Evolutionary conservation across 2,888 invertebrate species (phyloP), one percentile per base, ranked within the genome.

Genomic region (Poecilobothrus nobilitatus): DNA sequence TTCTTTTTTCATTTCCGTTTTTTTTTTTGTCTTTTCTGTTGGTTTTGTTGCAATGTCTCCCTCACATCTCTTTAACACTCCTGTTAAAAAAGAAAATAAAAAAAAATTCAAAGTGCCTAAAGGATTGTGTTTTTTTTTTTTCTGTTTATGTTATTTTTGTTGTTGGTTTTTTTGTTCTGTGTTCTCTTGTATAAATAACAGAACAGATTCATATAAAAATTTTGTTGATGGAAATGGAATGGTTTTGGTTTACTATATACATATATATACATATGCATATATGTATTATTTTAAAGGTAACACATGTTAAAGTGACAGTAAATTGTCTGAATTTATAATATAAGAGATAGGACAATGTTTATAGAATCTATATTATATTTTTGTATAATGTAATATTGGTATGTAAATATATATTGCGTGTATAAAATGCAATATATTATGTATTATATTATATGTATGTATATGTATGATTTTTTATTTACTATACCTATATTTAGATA

Each of bases 271-370:
- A n/a, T n/a, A n/a, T n/a, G n/a, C n/a, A n/a, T n/a, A n/a, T n/a
- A n/a, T n/a, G n/a, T 27, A 5, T 41, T 53, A 3, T 18, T 53
- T 53, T 53, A n/a, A 53, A 53, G 53, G 53, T 53, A 53, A 53
- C 53, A 53, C 53, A 53, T 53, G 53, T 53, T 53, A 9, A 53
- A 53, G 53, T 53, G 53, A 53, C 53, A 53, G 53, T 53, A 53
- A 53, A 53, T 53, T 53, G 53, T 53, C 53, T 53, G 53, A 53
- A 53, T 53, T 53, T 53, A 53, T 18, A 53, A 53, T 53, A 18
- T 53, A 6, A 41, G 41, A 41, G 27, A 27, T 41, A 41, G 41
- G 12, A 41, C 15, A 41, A 15, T 41, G 41, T 41, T 41, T 41
- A 41, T 12, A 2, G 4, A 15, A 53, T 27, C 27, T 2, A n/a